Evolutionary conservation across 2,888 invertebrate genomes (phyloP).

Genomic region (Agriopis aurantiaria): DNA sequence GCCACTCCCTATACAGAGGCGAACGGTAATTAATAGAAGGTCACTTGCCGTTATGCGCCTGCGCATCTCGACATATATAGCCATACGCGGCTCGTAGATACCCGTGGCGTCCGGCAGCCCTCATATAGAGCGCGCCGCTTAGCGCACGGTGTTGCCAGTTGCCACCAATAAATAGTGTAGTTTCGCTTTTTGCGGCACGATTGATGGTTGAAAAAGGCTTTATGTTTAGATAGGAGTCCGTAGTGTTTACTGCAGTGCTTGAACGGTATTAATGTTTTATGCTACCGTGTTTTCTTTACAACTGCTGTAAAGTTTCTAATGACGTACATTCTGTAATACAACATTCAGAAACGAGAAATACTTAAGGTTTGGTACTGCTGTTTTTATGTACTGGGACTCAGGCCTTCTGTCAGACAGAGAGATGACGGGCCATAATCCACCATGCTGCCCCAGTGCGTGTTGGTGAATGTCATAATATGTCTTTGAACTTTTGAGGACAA

Average conservation of each 20-base stretch:
- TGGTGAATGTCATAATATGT: no score
- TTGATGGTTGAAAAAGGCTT: slow-evolving; percentile 45
- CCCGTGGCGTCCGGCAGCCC: slow-evolving; percentile 68
- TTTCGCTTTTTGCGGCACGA: slow-evolving; percentile 44
- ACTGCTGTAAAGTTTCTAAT: neutral
- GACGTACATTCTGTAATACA: neutral
- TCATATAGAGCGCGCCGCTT: slow-evolving; percentile 63
- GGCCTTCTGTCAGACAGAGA: no score
- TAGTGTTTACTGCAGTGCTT: slow-evolving; percentile 10
- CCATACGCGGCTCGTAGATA: slow-evolving; percentile 36
- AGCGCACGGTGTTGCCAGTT: slow-evolving; percentile 39
- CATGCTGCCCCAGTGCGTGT: no score
- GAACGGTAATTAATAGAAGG: slow-evolving; percentile 83
- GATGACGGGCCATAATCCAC: no score
- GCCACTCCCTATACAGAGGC: slow-evolving; percentile 66
- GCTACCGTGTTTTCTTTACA: slow-evolving; percentile 11
- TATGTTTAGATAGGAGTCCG: slow-evolving; percentile 42
- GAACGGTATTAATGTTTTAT: slow-evolving; percentile 14
- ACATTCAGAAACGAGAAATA: neutral
- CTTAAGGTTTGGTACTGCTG: no score
- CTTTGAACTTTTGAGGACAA: no score
- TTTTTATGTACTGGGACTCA: no score
- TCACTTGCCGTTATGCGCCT: slow-evolving; percentile 74
- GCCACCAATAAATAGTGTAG: slow-evolving; percentile 46
- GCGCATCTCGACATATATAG: slow-evolving; percentile 76